These are phyloP conservation scores for Anabas testudineus DNA, from an alignment of 2,797 vertebrate species.

Conservation along the genomic window DNA sequence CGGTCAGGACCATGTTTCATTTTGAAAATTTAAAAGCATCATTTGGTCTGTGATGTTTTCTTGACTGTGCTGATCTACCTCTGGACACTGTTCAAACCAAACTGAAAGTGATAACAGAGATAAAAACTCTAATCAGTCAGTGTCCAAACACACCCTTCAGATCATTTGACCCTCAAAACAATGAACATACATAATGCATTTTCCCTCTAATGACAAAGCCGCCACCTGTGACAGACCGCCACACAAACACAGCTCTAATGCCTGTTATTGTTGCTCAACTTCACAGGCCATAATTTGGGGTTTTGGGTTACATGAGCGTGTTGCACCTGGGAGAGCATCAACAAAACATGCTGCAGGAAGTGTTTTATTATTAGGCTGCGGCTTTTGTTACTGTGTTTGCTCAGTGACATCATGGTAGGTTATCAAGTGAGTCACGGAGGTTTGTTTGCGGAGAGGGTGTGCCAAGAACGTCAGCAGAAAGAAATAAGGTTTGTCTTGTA, in stretches of 20 bases:
- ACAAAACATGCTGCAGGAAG: slow-evolving; percentile 45
- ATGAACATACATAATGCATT: slow-evolving; percentile 31
- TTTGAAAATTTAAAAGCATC: not conserved
- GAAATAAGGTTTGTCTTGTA: slow-evolving; percentile 17
- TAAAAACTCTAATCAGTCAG: not conserved
- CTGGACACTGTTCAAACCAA: not conserved
- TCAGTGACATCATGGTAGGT: slow-evolving; percentile 60
- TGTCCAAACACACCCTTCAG: slow-evolving; percentile 58
- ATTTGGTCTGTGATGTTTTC: not conserved
- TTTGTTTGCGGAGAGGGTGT: slow-evolving; percentile 58
- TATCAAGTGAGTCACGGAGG: slow-evolving; percentile 54
- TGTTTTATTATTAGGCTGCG: slow-evolving; percentile 42
- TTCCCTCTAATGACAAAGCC: slow-evolving; percentile 12
- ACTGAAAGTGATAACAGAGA: not conserved
- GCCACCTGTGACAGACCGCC: not conserved
- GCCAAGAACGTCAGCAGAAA: slow-evolving; percentile 22
- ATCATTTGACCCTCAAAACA: slow-evolving; percentile 69
- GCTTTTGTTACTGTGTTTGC: slow-evolving; percentile 61
- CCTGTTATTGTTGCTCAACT: slow-evolving; percentile 46
- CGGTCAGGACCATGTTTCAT: not conserved
- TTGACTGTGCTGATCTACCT: not conserved
- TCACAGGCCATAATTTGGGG: slow-evolving; percentile 52
- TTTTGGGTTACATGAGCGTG: slow-evolving; percentile 63
- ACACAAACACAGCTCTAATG: slow-evolving; percentile 30
- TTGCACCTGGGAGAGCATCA: slow-evolving; percentile 51